Evolutionary conservation across 2,113 vertebrate genomes (phyloP), one percentile per base, ranked within the genome.

Genomic region (Oxygymnocypris stewartii): DNA sequence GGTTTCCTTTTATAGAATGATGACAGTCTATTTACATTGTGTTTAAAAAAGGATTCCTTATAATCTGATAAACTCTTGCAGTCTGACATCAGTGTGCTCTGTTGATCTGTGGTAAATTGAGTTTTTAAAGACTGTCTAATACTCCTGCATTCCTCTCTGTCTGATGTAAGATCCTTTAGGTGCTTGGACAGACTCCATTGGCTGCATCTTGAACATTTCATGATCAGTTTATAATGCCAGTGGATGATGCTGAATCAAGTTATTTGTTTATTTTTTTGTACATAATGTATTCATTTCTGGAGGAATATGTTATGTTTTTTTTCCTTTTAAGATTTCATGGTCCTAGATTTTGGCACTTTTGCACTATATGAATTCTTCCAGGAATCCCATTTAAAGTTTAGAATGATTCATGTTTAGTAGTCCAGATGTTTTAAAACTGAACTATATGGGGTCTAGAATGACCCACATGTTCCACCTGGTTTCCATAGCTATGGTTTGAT

Each of bases 401-500:
- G 35, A 59, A 57, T 80, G 59, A 67, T 13, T 61, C 23, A 42
- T 25, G n/a, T n/a, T n/a, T n/a, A n/a, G 59, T 20, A 31, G n/a
- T 65, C 79, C 59, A 65, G 79, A 65, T 81, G 79, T 81, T 81
- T 81, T 5, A 47, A 31, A 28, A 47, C 79, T 67, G 40, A 81
- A 28, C 40, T 65, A 28, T 31, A 25, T 81, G 23, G 79, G 12
- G 57, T 65, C 51, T 54, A 7, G 23, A 18, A 65, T 44, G 59
- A 65, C 20, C 54, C 84, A 78, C 78, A 87, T 84, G 3, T 11
- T 61, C 54, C 88, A 69, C 20, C 74, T 85, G 67, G 75, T 42
- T 84, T 69, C 42, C 79, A 11, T 49, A 37, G 59, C 65, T 13
- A 69, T 3, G 11, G 12, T 59, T 3, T 35, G 47, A 57, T 63